These are phyloP conservation scores for Corythucha ciliata DNA, from an alignment of 2,888 invertebrate species.

Conservation along the genomic window DNA sequence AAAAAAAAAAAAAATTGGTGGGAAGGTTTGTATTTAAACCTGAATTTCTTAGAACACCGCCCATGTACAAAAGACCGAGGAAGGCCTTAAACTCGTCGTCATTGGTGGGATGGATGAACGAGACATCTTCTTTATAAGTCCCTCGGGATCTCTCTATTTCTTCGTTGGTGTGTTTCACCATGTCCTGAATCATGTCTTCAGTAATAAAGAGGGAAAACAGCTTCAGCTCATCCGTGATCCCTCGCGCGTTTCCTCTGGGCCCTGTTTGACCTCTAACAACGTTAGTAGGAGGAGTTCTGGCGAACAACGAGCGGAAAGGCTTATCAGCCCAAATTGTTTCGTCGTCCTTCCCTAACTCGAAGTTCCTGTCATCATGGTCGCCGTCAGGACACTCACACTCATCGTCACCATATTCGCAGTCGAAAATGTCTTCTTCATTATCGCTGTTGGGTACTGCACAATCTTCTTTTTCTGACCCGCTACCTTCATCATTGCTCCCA, in stretches of 20 bases:
- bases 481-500: no score
- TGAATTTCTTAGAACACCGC: not conserved
- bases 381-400: no score
- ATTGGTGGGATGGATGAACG: not conserved
- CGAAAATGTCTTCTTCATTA: no score
- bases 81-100: not conserved
- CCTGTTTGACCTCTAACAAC: not conserved
- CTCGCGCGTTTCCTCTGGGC: not conserved
- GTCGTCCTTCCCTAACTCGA: not conserved
- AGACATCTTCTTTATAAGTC: not conserved
- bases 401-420: no score
- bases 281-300: not conserved
- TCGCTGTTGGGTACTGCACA: no score
- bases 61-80: not conserved
- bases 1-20: no score
- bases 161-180: constrained; percentile 4
- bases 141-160: not conserved
- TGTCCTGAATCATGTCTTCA: constrained; percentile 13
- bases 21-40: no score
- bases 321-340: constrained; percentile 6
- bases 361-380: not conserved
- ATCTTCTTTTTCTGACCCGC: no score
- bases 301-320: not conserved
- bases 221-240: not conserved
- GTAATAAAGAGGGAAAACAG: constrained; percentile 6